These are phyloP conservation scores for Phymanthus crucifer DNA, from an alignment of 92 coral and sea anemone species.

Conservation along the genomic window DNA sequence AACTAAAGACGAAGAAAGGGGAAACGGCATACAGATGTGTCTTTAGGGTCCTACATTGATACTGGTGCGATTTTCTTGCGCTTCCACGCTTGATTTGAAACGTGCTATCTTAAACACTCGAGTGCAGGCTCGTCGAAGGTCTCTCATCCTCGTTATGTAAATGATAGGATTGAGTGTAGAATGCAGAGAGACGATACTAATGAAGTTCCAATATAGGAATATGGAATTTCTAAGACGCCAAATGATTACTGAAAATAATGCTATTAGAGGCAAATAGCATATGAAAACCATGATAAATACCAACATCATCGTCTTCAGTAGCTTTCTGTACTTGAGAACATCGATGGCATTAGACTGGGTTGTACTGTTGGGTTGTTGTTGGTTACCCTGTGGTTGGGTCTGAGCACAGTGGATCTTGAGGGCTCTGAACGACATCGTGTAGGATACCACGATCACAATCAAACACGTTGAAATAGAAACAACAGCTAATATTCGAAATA, in stretches of 20 bases:
- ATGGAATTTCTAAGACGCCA: too few species aligned
- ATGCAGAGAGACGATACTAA: constrained; percentile 5
- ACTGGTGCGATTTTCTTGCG: not conserved
- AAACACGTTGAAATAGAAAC: not conserved
- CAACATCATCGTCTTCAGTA: constrained; percentile 22
- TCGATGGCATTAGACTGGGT: constrained; percentile 13
- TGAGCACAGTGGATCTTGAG: constrained; percentile 25
- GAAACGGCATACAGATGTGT: too few species aligned
- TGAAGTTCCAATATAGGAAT: not conserved
- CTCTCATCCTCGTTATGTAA: constrained; percentile 18
- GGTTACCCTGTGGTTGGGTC: constrained; percentile 6
- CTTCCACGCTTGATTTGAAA: not conserved
- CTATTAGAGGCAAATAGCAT: constrained; percentile 12
- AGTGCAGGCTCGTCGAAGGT: constrained; percentile 16
- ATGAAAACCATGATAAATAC: not conserved
- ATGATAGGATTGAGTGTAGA: constrained; percentile 28
- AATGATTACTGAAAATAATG: not conserved
- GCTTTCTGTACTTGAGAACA: constrained; percentile 28
- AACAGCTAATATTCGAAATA: not conserved
- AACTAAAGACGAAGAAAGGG: too few species aligned
- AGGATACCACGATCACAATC: not conserved
- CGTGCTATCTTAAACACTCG: not conserved
- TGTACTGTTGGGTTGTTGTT: constrained; percentile 10
- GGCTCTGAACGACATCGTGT: constrained; percentile 15
- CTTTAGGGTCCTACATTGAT: too few species aligned